Evolutionary conservation across 2,797 vertebrate species (phyloP), one percentile per base, ranked within the genome.

Genomic region (Prionace glauca): DNA sequence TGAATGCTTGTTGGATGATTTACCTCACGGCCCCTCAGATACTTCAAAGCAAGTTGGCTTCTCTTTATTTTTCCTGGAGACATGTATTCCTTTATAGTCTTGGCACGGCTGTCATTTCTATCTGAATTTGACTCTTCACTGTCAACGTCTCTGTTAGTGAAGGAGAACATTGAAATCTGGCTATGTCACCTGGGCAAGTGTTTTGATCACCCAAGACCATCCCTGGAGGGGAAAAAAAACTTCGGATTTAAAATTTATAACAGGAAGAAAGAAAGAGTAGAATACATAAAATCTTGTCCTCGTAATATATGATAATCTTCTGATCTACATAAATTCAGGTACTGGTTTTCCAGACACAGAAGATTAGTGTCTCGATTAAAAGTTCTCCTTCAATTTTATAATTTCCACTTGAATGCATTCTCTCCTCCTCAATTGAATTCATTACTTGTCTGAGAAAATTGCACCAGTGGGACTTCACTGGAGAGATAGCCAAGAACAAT

Each of bases 301-400:
- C 8, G 0, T 69, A 92, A 41, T 69, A 92, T 24, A 92, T 41
- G 36, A 9, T 24, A 36, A 92, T 69, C n/a, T 18, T 92, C 18
- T 10, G 16, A 65, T n/a, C 20, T 41, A 41, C n/a, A 41, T 67
- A 67, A 92, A 67, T 36, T 92, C 32, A 67, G 36, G 32, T 60
- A n/a, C 90, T 92, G 90, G 62, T 92, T 92, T 65, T 69, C 90
- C 90, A 92, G 2, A 22, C 62, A 3, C 65, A 69, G n/a, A 92
- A 41, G 62, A 69, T 69, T 92, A 92, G n/a, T 69, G n/a, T 20
- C 62, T 92, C 18, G n/a, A 92, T 92, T 92, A 92, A 65, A 62
- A 92, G 90, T 69, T 92, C 62, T 69, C n/a, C 90, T 92, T 92
- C 32, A 69, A 92, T 92, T 92, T 92, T 92, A 92, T 92, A 69